These are phyloP conservation scores for Aculops lycopersici DNA, from an alignment of 1,140 invertebrate genomes.

Conservation along the genomic window DNA sequence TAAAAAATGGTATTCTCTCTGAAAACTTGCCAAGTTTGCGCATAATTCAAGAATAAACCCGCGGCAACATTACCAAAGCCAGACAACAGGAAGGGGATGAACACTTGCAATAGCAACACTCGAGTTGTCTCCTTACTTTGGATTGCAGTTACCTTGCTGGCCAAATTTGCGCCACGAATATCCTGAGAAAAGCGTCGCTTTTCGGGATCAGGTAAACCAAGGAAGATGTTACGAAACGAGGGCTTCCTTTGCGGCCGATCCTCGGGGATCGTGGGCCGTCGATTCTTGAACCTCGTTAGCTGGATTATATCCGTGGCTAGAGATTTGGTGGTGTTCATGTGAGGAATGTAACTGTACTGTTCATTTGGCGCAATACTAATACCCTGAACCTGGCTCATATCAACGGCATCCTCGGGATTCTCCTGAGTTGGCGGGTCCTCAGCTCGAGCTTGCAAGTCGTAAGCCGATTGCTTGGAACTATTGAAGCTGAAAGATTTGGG, in stretches of 20 bases:
- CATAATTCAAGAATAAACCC: conserved; percentile 20
- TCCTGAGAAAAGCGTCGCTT: not conserved
- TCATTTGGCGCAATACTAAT: no score
- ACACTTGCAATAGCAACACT: conserved; percentile 16
- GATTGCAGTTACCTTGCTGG: not conserved
- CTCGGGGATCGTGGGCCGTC: not conserved
- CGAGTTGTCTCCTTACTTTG: conserved; percentile 9
- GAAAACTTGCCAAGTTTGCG: conserved; percentile 48
- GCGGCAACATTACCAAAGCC: conserved; percentile 21
- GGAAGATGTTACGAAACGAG: not conserved
- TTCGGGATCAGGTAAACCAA: not conserved
- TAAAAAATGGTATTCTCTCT: conserved; percentile 51
- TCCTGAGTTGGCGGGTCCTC: no score
- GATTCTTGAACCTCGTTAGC: not conserved
- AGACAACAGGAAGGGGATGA: conserved; percentile 20
- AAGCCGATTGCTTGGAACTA: no score
- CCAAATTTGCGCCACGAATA: not conserved
- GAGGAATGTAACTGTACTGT: not conserved
- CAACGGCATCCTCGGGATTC: no score
- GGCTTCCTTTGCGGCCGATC: not conserved
- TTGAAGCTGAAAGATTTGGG: no score
- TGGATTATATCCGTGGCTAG: not conserved
- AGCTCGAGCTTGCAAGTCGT: no score
- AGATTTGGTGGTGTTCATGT: not conserved
- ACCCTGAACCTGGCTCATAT: no score